A percentile compares a stretch with the other conserved stretches of the same genome.
Conservation (phyloP, 2,888 invertebrate genomes). For the Taenaris catops region DNA sequence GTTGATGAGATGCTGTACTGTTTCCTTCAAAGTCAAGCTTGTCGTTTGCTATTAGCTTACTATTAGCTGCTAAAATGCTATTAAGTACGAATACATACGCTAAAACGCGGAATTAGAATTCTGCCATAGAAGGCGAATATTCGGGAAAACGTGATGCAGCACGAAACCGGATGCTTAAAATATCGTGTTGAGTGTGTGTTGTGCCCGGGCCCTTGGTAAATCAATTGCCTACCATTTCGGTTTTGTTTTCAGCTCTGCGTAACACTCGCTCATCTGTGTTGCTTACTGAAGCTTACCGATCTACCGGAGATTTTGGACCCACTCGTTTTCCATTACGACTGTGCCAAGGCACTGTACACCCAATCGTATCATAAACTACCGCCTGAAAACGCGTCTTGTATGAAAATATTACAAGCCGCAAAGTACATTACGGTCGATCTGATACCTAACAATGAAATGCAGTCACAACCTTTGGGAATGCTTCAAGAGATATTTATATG, state of each 20-base stretch:
- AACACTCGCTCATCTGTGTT: slow-evolving; percentile 85
- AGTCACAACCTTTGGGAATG: slow-evolving; percentile 56
- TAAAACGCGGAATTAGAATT: too few species aligned
- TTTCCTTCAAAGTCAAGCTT: slow-evolving; percentile 85
- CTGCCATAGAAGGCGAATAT: too few species aligned
- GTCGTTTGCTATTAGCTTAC: slow-evolving; percentile 81
- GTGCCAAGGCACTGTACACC: slow-evolving; percentile 51
- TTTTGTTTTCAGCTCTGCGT: slow-evolving; percentile 82
- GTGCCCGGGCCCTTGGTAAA: too few species aligned
- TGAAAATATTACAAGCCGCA: slow-evolving; percentile 63
- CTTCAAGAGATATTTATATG: slow-evolving; percentile 70
- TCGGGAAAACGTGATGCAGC: too few species aligned
- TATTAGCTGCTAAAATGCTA: too few species aligned
- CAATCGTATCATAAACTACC: slow-evolving; percentile 60
- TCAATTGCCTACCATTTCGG: too few species aligned
- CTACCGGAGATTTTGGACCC: slow-evolving; percentile 72
- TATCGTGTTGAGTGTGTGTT: too few species aligned
- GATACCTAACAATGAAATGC: slow-evolving; percentile 43
- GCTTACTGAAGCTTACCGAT: slow-evolving; percentile 79
- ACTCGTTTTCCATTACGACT: slow-evolving; percentile 66
- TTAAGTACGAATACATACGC: too few species aligned
- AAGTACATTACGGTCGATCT: slow-evolving; percentile 68
- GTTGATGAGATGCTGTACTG: slow-evolving; percentile 89
- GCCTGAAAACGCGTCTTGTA: slow-evolving; percentile 62
- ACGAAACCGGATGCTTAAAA: too few species aligned